Evolutionary conservation across 1,140 invertebrate genomes (phyloP).

Genomic region (Berghia stephanieae): DNA sequence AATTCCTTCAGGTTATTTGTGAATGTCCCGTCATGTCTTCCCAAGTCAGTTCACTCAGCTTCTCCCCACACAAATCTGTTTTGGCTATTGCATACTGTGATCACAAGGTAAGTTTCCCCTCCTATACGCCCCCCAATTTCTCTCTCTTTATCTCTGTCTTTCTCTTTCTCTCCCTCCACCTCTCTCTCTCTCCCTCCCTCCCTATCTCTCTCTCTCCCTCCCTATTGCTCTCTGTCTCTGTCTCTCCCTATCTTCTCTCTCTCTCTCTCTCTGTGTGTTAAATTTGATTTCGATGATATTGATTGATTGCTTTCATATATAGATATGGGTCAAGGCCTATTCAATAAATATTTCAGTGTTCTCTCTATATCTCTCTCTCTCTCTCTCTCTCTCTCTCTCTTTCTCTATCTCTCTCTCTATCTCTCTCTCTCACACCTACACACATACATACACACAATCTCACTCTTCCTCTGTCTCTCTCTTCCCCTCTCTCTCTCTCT

Average conservation of each 20-base stretch:
- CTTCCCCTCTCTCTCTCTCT: not conserved
- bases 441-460: too few relatives aligned
- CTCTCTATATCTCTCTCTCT: slow-evolving; percentile 1
- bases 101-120: too few relatives aligned
- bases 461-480: not conserved
- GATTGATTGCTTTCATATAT: too few relatives aligned
- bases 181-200: not conserved
- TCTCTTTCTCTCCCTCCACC: slow-evolving; percentile 1
- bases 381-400: not conserved
- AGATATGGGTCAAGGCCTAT: too few relatives aligned
- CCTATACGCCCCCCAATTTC: too few relatives aligned
- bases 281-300: too few relatives aligned
- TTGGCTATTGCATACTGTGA: too few relatives aligned
- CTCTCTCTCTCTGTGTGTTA: too few relatives aligned
- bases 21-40: too few relatives aligned
- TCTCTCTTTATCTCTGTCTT: not conserved
- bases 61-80: too few relatives aligned
- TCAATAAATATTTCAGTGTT: too few relatives aligned
- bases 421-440: not conserved
- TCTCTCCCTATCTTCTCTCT: slow-evolving; percentile 10
- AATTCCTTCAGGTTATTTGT: too few relatives aligned
- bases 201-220: not conserved
- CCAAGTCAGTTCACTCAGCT: not conserved
- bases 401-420: not conserved
- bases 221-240: not conserved